These are phyloP conservation scores for Antigone vipio DNA, from an alignment of 2,113 vertebrate genomes.

Conservation along the genomic window DNA sequence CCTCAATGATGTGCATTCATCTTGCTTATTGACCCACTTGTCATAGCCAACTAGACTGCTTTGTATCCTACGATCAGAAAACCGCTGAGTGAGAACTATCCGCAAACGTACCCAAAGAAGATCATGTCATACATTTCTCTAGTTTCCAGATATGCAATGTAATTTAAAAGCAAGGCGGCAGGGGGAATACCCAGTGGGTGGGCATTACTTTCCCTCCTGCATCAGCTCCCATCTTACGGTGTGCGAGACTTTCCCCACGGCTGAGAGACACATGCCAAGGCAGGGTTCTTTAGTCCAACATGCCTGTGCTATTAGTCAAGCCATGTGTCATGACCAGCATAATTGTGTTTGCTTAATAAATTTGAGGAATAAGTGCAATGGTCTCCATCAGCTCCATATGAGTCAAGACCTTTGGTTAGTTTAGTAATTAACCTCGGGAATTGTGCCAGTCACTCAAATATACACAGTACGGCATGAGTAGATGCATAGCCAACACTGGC, in stretches of 20 bases:
- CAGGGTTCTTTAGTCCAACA: not conserved
- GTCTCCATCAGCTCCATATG: slow-evolving; percentile 6
- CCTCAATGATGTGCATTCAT: not conserved
- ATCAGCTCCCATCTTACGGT: not conserved
- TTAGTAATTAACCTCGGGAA: slow-evolving; percentile 56
- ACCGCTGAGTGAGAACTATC: not conserved
- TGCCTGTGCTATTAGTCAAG: not conserved
- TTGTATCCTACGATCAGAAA: not conserved
- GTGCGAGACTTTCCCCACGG: not conserved
- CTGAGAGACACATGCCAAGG: not conserved
- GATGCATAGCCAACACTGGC: not conserved
- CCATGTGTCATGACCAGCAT: not conserved
- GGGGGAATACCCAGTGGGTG: not conserved
- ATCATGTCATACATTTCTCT: not conserved
- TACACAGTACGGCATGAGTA: not conserved
- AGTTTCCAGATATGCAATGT: not conserved
- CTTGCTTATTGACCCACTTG: not conserved
- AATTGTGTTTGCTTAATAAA: slow-evolving; percentile 19
- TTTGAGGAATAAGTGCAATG: not conserved
- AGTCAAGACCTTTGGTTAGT: slow-evolving; percentile 28
- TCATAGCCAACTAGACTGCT: not conserved
- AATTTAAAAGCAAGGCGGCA: not conserved
- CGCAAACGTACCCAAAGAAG: not conserved
- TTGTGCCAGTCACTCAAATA: slow-evolving; percentile 31
- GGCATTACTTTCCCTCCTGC: not conserved